A percentile compares a stretch with the other conserved stretches of the same genome.
phyloP scores from a whole-genome alignment of 1,140 invertebrate genomes.

The Hetaerina americana region DNA sequence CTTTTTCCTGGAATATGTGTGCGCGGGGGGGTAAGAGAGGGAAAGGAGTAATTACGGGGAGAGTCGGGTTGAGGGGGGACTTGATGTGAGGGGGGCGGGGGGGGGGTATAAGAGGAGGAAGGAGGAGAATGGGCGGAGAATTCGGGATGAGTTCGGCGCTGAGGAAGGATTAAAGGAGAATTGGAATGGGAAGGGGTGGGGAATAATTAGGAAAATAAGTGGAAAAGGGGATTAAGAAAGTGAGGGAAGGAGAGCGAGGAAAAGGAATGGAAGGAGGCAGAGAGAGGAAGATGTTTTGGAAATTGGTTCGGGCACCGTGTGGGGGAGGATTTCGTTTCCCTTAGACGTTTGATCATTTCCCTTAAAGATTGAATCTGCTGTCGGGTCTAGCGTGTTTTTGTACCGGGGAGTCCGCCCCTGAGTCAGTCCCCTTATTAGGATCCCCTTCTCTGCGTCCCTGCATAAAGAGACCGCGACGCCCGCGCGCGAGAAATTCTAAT shows the following conservation, averaged over 20 bases:
- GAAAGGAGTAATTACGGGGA: neutral
- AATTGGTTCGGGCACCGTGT: neutral
- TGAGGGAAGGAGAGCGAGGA: neutral
- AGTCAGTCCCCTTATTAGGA: too few relatives aligned
- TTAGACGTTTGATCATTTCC: too few relatives aligned
- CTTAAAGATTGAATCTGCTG: neutral
- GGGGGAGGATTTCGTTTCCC: too few relatives aligned
- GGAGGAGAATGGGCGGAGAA: neutral
- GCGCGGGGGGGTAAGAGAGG: neutral
- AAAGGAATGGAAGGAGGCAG: too few relatives aligned
- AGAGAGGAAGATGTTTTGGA: neutral
- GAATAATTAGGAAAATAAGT: conserved; percentile 1
- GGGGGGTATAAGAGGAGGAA: neutral
- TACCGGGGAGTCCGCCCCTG: too few relatives aligned
- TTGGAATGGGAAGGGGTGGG: neutral
- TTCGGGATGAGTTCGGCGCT: neutral
- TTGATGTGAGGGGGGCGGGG: neutral
- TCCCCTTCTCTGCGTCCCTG: too few relatives aligned
- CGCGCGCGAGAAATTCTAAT: too few relatives aligned
- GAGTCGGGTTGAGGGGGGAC: neutral
- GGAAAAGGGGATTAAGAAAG: neutral
- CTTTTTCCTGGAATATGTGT: too few relatives aligned
- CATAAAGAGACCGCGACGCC: too few relatives aligned
- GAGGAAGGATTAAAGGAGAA: neutral
- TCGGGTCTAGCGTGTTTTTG: neutral